Conservation (phyloP, 2,113 vertebrate genomes). For the Tenrec ecaudatus region DNA sequence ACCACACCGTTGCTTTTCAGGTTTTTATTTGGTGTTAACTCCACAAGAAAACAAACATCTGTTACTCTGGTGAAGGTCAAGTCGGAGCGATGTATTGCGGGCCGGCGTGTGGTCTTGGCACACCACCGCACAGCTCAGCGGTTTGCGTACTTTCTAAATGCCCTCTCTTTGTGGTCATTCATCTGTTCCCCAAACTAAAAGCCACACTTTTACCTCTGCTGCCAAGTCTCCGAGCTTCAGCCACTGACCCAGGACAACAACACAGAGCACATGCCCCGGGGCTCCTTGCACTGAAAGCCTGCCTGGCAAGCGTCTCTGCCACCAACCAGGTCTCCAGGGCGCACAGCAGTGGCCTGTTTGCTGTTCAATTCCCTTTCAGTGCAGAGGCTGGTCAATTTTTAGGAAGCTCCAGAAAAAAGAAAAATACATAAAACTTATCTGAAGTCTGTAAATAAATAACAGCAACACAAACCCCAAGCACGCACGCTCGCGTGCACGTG, state of each 20-base stretch:
- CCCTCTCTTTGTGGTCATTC: constrained; percentile 86
- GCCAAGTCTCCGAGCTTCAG: constrained; percentile 86
- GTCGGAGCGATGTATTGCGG: constrained; percentile 95
- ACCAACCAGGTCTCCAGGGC: constrained; percentile 79
- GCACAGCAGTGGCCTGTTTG: constrained; percentile 79
- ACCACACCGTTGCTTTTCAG: constrained; percentile 78
- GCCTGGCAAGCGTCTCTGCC: constrained; percentile 85
- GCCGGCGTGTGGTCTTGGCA: constrained; percentile 89
- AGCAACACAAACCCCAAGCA: constrained; percentile 80
- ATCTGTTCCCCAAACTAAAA: constrained; percentile 87
- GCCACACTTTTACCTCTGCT: constrained; percentile 87
- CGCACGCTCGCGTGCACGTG: neutral
- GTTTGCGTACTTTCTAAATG: constrained; percentile 86
- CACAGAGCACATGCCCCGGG: constrained; percentile 79
- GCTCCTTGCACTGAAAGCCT: constrained; percentile 84
- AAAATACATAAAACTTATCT: constrained; percentile 87
- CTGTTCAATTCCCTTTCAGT: constrained; percentile 88
- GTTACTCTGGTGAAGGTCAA: constrained; percentile 97
- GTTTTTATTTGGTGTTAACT: constrained; percentile 99
- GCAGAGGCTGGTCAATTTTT: constrained; percentile 88
- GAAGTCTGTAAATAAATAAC: constrained; percentile 90
- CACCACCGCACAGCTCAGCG: constrained; percentile 89
- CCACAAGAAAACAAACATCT: constrained; percentile 99
- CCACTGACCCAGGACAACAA: constrained; percentile 85
- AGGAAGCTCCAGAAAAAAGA: constrained; percentile 90